Conservation (phyloP, 2,797 vertebrate species). For the Danio tinwini region DNA sequence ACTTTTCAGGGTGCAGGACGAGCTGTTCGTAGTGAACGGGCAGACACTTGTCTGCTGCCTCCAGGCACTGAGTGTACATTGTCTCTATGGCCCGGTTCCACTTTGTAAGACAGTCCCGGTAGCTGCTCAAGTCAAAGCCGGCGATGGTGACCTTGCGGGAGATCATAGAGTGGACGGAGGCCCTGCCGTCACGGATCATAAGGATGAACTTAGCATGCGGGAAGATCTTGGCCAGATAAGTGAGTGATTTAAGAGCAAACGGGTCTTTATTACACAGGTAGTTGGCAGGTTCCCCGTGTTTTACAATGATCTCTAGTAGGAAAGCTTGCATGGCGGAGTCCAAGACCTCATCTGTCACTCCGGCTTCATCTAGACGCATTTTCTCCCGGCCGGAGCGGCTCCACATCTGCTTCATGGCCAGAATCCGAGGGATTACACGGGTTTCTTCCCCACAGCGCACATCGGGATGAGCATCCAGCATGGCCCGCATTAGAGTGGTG, state of each 20-base stretch:
- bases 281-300: slow-evolving; percentile 93
- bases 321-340: slow-evolving; percentile 98
- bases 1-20: slow-evolving; percentile 93
- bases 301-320: slow-evolving; percentile 94
- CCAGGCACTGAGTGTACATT: slow-evolving; percentile 97
- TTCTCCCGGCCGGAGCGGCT: slow-evolving; percentile 95
- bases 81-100: slow-evolving; percentile 98
- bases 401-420: slow-evolving; percentile 99
- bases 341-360: slow-evolving; percentile 94
- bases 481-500: slow-evolving; percentile 96
- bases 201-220: slow-evolving; percentile 96
- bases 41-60: slow-evolving; percentile 89
- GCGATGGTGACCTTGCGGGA: slow-evolving; percentile 97
- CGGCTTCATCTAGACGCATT: slow-evolving; percentile 93
- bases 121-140: slow-evolving; percentile 96
- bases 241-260: slow-evolving; percentile 94
- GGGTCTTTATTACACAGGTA: slow-evolving; percentile 98
- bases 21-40: slow-evolving; percentile 94
- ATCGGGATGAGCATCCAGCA: slow-evolving; percentile 95
- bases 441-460: slow-evolving; percentile 95
- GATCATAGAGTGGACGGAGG: slow-evolving; percentile 98
- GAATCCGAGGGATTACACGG: slow-evolving; percentile 91
- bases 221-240: slow-evolving; percentile 96
- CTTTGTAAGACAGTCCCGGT: slow-evolving; percentile 96
- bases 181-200: slow-evolving; percentile 95